Conservation (phyloP, 1,140 invertebrate genomes). For the Eumaeus atala region DNA sequence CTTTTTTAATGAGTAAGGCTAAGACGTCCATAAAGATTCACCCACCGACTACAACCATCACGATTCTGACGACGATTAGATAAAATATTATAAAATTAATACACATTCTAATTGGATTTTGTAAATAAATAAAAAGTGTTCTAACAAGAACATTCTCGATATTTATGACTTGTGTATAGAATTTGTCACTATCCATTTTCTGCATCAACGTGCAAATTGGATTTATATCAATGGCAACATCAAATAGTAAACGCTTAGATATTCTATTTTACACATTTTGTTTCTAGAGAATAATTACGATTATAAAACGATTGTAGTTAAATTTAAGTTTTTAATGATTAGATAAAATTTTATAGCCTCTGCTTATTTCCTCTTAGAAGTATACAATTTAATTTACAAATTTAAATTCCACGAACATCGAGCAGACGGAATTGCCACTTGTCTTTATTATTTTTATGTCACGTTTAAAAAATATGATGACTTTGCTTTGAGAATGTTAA, state of each 20-base stretch:
- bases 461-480: conserved; percentile 59
- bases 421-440: conserved; percentile 11
- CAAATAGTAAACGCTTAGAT: background rate
- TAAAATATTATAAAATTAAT: background rate
- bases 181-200: background rate
- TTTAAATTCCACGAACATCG: conserved; percentile 3
- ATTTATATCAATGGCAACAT: background rate
- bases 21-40: conserved; percentile 15
- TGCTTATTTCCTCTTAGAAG: background rate
- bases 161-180: background rate
- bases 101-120: background rate
- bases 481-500: conserved; percentile 54
- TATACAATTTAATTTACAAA: conserved; percentile 10
- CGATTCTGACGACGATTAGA: background rate
- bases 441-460: conserved; percentile 43
- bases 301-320: background rate
- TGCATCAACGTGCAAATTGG: background rate
- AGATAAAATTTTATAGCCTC: conserved; percentile 7
- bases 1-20: conserved; percentile 17
- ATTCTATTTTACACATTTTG: background rate
- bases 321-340: conserved; percentile 6
- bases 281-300: background rate
- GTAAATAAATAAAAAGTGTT: background rate
- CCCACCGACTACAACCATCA: conserved; percentile 13
- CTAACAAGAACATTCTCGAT: background rate